A percentile compares a stretch with the other conserved stretches of the same genome.
These are phyloP conservation scores for Siniperca obscura DNA, from an alignment of 2,797 vertebrate genomes.

Conservation along the genomic window DNA sequence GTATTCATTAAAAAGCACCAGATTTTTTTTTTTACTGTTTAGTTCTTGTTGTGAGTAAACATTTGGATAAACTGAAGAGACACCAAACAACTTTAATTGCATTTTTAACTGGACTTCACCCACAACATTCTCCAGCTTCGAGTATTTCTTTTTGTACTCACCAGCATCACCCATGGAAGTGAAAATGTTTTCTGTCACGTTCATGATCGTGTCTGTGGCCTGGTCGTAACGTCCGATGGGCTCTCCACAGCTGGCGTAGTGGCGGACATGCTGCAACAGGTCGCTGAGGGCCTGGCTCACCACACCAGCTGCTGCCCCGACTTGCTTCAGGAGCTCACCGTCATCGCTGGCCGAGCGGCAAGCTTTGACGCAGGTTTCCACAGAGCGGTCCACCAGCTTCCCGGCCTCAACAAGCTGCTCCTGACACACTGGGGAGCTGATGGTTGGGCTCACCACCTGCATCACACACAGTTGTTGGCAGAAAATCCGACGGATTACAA, in stretches of 20 bases:
- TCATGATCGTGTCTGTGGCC: slow-evolving; percentile 99
- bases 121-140: not conserved
- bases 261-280: slow-evolving; percentile 96
- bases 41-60: slow-evolving; percentile 1
- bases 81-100: not conserved
- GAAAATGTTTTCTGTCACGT: slow-evolving; percentile 99
- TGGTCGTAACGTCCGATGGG: slow-evolving; percentile 99
- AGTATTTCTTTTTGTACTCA: slow-evolving; percentile 77
- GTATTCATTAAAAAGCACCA: slow-evolving; percentile 20
- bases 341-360: slow-evolving; percentile 94
- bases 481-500: slow-evolving; percentile 3
- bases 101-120: not conserved
- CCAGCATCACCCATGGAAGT: slow-evolving; percentile 99
- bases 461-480: slow-evolving; percentile 19
- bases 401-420: slow-evolving; percentile 98
- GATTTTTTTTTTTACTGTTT: slow-evolving; percentile 3
- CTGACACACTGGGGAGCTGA: slow-evolving; percentile 98
- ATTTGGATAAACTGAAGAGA: not conserved
- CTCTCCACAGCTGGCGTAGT: slow-evolving; percentile 96
- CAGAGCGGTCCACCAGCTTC: slow-evolving; percentile 97
- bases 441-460: slow-evolving; percentile 98
- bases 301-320: slow-evolving; percentile 90
- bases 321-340: slow-evolving; percentile 93
- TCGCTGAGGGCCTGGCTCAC: slow-evolving; percentile 96
- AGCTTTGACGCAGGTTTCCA: slow-evolving; percentile 94